Conservation (phyloP, 2,797 vertebrate species). For the Myotis findleyi region DNA sequence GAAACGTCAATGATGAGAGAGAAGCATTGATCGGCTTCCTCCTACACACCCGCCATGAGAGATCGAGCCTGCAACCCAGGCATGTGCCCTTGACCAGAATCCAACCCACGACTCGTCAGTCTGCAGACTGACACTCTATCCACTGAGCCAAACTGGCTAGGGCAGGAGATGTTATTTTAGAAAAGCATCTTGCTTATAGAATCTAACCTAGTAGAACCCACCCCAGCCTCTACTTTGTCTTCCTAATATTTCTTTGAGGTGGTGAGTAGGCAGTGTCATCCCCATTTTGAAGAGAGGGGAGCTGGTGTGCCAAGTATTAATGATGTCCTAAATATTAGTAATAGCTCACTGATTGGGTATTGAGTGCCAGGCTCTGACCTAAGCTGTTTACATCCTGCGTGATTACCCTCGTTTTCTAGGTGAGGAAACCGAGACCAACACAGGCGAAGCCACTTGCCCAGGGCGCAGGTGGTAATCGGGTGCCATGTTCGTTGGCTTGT, state of each 20-base stretch:
- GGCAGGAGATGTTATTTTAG: not conserved
- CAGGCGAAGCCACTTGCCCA: not conserved
- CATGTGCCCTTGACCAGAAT: too few relatives aligned
- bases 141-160: too few relatives aligned
- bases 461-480: not conserved
- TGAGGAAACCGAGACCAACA: not conserved
- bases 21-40: too few relatives aligned
- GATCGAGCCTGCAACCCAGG: too few relatives aligned
- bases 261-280: not conserved
- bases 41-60: too few relatives aligned
- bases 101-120: too few relatives aligned
- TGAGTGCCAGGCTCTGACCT: not conserved
- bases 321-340: not conserved
- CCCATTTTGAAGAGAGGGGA: not conserved
- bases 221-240: not conserved
- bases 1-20: too few relatives aligned
- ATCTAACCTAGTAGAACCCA: not conserved
- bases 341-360: not conserved
- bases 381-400: not conserved
- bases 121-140: too few relatives aligned
- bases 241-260: not conserved
- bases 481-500: not conserved
- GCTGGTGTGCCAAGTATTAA: not conserved
- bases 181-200: conserved; percentile 21
- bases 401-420: not conserved